Conservation (phyloP, 2,888 invertebrate species). For the Thymelicus lineola region DNA sequence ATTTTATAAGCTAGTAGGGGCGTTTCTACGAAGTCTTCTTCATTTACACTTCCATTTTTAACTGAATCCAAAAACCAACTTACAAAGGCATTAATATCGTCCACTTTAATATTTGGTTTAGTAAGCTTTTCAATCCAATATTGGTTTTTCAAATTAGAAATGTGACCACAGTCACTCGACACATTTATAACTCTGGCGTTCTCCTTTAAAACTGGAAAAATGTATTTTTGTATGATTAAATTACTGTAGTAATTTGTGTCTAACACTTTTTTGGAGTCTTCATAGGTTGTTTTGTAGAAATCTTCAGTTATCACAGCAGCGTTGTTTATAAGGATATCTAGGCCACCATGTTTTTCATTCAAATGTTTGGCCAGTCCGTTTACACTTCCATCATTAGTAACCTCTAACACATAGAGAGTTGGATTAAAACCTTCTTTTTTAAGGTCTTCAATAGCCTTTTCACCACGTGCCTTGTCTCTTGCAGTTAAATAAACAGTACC, state of each 20-base stretch:
- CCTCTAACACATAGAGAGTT: conserved; percentile 51
- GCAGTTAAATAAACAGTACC: conserved; percentile 88
- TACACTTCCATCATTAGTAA: conserved; percentile 49
- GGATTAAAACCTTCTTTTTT: conserved; percentile 76
- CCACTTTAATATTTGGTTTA: conserved; percentile 42
- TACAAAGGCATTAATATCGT: conserved; percentile 49
- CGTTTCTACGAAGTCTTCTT: conserved; percentile 47
- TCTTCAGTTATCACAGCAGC: conserved; percentile 48
- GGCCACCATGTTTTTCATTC: conserved; percentile 48
- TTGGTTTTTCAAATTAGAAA: conserved; percentile 48
- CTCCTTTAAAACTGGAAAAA: conserved; percentile 48
- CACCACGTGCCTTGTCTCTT: conserved; percentile 80
- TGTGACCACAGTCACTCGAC: conserved; percentile 50
- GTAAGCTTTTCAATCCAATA: conserved; percentile 48
- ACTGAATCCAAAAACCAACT: conserved; percentile 50
- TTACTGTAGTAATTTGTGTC: conserved; percentile 50
- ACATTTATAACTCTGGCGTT: conserved; percentile 52
- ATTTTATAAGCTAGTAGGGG: conserved; percentile 46
- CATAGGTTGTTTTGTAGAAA: conserved; percentile 45
- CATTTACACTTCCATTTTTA: conserved; percentile 44
- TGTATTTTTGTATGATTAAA: conserved; percentile 48
- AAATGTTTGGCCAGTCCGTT: conserved; percentile 47
- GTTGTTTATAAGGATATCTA: conserved; percentile 56
- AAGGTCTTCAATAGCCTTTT: conserved; percentile 80
- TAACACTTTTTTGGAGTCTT: conserved; percentile 50